Base-by-base conservation (phyloP, 2,888 invertebrate genomes). In the Helicoverpa assulta region DNA sequence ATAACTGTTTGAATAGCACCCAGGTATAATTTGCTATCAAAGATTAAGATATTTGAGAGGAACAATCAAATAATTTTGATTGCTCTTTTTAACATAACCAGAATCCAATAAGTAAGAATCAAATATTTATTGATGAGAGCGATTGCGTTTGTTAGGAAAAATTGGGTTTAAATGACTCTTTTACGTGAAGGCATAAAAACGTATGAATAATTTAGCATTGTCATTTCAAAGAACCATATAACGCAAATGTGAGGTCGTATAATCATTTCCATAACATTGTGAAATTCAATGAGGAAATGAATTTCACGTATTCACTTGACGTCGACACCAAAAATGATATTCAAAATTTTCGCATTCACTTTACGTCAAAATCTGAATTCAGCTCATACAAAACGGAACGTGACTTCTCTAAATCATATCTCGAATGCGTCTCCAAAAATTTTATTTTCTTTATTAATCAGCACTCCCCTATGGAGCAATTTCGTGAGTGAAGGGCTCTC, bases 391-490 rank as follows among this genome's bases (percentile, higher is more conserved):
- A 85, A 82, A 78, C 71, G 81, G 80, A 84, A 90, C 90, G 90
- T 88, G 90, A 86, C 88, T 85, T 74, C 83, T 85, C 83, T 21
- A 88, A 90, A 92, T 92, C 90, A 90, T 87, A 87, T 82, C 84
- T 85, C 78, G 79, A 76, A 75, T 73, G 83, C 75, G 82, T 85
- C 78, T 78, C 85, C 80, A 83, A 86, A 85, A 88, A 90, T 92
- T 91, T 91, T 92, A 91, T 92, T 92, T 92, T 90, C 89, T 92
- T 91, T 93, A 92, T 93, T 93, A 94, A 94, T 94, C 93, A 91
- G 88, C 89, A 84, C 90, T 92, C 92, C 92, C 92, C 91, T 82
- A 83, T 84, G 86, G 88, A 84, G 88, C 90, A 90, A 92, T 93
- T 92, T 90, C 87, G 87, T 86, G 75, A 82, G 90, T 87, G 87